A percentile compares a stretch with the other conserved stretches of the same genome.
phyloP scores from a whole-genome alignment of 2,797 vertebrate species.

The Sebastolobus altivelis region DNA sequence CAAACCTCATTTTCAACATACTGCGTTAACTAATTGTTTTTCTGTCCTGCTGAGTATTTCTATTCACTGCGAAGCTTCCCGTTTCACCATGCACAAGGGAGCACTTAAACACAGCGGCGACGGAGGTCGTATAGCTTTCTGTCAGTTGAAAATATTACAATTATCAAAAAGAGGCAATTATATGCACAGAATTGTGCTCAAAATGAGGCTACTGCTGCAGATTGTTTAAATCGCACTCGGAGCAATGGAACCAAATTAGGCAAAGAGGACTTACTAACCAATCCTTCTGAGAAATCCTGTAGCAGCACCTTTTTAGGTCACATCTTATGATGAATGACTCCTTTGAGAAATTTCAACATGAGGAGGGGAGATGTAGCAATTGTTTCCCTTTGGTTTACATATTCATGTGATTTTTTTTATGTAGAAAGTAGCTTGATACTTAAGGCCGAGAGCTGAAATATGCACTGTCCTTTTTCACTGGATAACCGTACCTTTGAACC shows the following conservation, averaged over 20 bases:
- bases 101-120: slow-evolving; percentile 45
- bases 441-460: slow-evolving; percentile 28
- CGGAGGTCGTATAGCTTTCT: slow-evolving; percentile 44
- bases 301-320: slow-evolving; percentile 77
- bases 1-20: slow-evolving; percentile 47
- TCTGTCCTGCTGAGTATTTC: slow-evolving; percentile 56
- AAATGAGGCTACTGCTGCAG: slow-evolving; percentile 47
- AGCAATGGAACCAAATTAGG: slow-evolving; percentile 72
- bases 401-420: slow-evolving; percentile 57
- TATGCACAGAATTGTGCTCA: slow-evolving; percentile 43
- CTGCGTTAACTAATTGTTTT: slow-evolving; percentile 60
- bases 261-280: slow-evolving; percentile 64
- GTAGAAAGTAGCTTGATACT: slow-evolving; percentile 39
- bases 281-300: slow-evolving; percentile 73
- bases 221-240: slow-evolving; percentile 66
- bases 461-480: slow-evolving; percentile 33
- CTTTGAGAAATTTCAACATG: slow-evolving; percentile 74
- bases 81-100: slow-evolving; percentile 24
- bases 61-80: slow-evolving; percentile 42
- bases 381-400: slow-evolving; percentile 69
- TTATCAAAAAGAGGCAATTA: slow-evolving; percentile 49
- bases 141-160: slow-evolving; percentile 56
- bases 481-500: slow-evolving; percentile 39
- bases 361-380: slow-evolving; percentile 58
- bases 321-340: slow-evolving; percentile 78